phyloP scores from a whole-genome alignment of 2,888 invertebrate genomes.

The Sphecodes monilicornis region DNA sequence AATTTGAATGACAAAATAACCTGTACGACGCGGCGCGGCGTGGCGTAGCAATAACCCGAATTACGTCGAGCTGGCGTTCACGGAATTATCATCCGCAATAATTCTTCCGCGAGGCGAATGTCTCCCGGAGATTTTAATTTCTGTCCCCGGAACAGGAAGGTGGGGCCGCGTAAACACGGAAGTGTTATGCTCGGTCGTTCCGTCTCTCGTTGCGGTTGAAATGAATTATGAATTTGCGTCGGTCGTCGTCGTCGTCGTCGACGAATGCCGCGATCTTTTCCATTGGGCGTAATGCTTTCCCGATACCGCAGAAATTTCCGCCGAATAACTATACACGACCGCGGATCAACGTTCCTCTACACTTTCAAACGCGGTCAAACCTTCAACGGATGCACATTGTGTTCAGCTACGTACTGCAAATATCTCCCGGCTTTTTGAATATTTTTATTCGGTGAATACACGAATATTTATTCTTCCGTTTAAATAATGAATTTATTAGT shows the following conservation, averaged over 20 bases:
- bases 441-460: neutral
- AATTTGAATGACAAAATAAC: neutral
- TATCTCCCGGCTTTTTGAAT: neutral
- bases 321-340: conserved; percentile 24
- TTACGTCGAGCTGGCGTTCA: neutral
- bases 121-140: conserved; percentile 26
- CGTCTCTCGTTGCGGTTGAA: conserved; percentile 17
- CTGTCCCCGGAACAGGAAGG: neutral
- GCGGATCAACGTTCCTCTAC: conserved; percentile 21
- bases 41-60: neutral
- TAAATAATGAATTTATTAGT: neutral
- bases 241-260: neutral
- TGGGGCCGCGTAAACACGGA: conserved; percentile 24
- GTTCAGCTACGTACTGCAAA: neutral
- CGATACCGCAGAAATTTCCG: conserved; percentile 38
- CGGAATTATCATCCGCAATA: neutral
- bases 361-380: conserved; percentile 25
- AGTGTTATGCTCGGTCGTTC: conserved; percentile 15
- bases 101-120: conserved; percentile 4
- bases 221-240: conserved; percentile 54
- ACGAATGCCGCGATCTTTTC: conserved; percentile 41
- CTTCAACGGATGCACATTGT: neutral
- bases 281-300: conserved; percentile 56
- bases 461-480: neutral
- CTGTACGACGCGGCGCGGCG: neutral